Percentiles rank a stretch among this genome's conserved stretches.
phyloP scores from a whole-genome alignment of 2,888 invertebrate genomes.

The Microplitis manilae region DNA sequence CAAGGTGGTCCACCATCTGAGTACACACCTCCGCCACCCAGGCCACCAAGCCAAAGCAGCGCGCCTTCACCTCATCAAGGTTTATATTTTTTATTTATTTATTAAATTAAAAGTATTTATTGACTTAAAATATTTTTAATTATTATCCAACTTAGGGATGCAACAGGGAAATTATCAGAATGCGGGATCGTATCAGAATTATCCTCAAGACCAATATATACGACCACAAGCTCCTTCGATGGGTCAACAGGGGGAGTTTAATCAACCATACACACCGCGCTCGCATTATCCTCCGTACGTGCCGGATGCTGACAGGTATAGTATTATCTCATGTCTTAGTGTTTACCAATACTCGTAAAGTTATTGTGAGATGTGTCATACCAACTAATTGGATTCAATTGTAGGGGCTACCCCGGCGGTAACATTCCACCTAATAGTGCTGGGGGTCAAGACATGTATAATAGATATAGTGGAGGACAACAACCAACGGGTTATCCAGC shows the following conservation, averaged over 20 bases:
- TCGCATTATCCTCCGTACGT: conserved; percentile 72
- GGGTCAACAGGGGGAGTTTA: conserved; percentile 70
- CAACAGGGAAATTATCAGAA: conserved; percentile 70
- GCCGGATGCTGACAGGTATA: conserved; percentile 68
- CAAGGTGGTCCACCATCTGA: conserved; percentile 76
- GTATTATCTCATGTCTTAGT: conserved; percentile 18
- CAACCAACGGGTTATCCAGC: conserved; percentile 64
- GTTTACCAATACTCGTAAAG: not conserved
- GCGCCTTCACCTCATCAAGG: conserved; percentile 79
- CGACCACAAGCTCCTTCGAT: conserved; percentile 67
- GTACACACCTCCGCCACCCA: conserved; percentile 78
- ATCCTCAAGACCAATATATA: conserved; percentile 72
- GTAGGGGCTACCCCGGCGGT: conserved; percentile 69
- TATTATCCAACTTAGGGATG: conserved; percentile 66
- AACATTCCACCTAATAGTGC: conserved; percentile 67
- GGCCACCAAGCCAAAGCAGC: conserved; percentile 81
- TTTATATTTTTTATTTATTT: conserved; percentile 63
- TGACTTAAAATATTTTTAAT: conserved; percentile 10
- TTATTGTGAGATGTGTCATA: not conserved
- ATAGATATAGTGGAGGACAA: conserved; percentile 69
- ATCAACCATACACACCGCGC: conserved; percentile 72
- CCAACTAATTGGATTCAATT: conserved; percentile 30
- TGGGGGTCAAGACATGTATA: conserved; percentile 69
- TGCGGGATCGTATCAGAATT: conserved; percentile 72
- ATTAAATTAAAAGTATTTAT: conserved; percentile 3